Evolutionary conservation across 2,113 vertebrate genomes (phyloP), one percentile per base, ranked within the genome.

Genomic region (Oryzias curvinotus): DNA sequence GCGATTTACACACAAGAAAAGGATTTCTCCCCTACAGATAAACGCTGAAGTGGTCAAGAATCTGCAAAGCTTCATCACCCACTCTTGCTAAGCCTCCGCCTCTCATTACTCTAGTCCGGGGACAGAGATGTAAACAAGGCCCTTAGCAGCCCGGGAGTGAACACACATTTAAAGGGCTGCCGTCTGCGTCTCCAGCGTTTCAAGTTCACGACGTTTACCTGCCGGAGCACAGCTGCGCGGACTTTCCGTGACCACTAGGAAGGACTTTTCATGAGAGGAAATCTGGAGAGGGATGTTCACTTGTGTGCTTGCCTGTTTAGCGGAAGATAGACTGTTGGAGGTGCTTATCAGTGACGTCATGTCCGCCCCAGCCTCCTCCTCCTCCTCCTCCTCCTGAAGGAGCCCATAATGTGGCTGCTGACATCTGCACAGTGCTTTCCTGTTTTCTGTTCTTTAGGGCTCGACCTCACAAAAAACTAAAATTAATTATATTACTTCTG

Each of bases 91-190:
- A 51, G 68, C 73, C 68, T 28, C 69, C 57, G 73, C 74, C 71
- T 86, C 84, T 68, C 62, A 62, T 49, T 76, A 92, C 86, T 88
- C 69, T 64, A 92, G 74, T 26, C 79, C 91, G 89, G 62, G 92
- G 91, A 91, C 80, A 67, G 68, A 71, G 75, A 91, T 91, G 91
- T 93, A 93, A 93, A 93, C 92, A 93, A 92, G 92, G 92, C 91
- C 92, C 52, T 60, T 49, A 46, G 62, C 41, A 44, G 58, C 70
- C 54, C 51, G 7, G 21, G 44, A 65, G 46, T 36, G 66, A 71
- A 75, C 59, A 41, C 7, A 51, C 13, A 65, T 60, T 49, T 53
- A 56, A 49, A 57, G 41, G 36, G 12, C 63, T 3, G 26, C 23
- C 44, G 30, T 7, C 1, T 30, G 30, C 0, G 30, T 28, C 41